phyloP scores from a whole-genome alignment of 1,140 invertebrate species.

The Pectinophora gossypiella region DNA sequence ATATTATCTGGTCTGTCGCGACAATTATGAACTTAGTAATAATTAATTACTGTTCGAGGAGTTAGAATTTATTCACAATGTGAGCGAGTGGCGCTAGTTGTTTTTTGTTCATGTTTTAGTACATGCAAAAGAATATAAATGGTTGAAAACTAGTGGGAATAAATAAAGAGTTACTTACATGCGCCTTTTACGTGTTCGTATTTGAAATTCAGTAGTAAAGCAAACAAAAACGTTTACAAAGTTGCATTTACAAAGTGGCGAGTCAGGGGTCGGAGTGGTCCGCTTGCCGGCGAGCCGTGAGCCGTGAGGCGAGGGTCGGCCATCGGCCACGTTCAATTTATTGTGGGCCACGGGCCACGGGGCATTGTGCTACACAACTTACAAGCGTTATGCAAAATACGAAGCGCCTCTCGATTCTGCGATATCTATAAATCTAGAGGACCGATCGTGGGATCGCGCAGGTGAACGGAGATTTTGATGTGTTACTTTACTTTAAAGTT shows the following conservation, averaged over 20 bases:
- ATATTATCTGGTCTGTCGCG: conserved; percentile 9
- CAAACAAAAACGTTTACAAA: background rate
- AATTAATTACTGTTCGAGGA: background rate
- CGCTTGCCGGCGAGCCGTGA: conserved; percentile 7
- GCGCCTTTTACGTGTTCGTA: too few species aligned
- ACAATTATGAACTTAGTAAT: conserved; percentile 3
- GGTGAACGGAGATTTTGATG: conserved; percentile 63
- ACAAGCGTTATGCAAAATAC: conserved; percentile 68
- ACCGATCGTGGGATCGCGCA: conserved; percentile 61
- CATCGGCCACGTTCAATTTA: conserved; percentile 19
- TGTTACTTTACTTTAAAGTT: conserved; percentile 53
- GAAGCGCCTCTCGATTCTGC: conserved; percentile 60
- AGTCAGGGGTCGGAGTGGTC: background rate
- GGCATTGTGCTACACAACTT: conserved; percentile 53
- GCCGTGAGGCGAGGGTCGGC: conserved; percentile 1
- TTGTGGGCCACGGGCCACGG: conserved; percentile 24
- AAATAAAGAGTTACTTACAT: too few species aligned
- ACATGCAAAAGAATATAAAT: too few species aligned
- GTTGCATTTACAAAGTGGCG: background rate
- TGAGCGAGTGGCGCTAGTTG: background rate
- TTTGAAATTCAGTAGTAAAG: background rate
- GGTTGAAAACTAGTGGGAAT: too few species aligned
- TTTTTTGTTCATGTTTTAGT: too few species aligned
- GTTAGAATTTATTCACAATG: background rate
- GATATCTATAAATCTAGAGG: conserved; percentile 66